Conservation (phyloP, 2,888 invertebrate genomes). For the Masnerella sp. region DNA sequence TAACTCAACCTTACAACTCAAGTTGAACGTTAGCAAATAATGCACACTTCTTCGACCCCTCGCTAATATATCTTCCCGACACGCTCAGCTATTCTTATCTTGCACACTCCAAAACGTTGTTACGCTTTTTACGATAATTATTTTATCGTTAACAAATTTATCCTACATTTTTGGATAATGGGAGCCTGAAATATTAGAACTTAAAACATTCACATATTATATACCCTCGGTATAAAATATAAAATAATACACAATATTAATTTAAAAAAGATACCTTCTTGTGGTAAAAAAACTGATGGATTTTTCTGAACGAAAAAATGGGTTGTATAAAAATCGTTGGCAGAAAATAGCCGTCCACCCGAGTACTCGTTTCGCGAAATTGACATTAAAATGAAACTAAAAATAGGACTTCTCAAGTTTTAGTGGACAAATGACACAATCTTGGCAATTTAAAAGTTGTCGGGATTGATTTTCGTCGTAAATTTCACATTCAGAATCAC, state of each 20-base stretch:
- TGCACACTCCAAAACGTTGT: conserved; percentile 13
- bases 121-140: conserved; percentile 31
- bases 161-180: not conserved
- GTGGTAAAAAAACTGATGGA: too few species aligned
- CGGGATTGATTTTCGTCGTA: conserved; percentile 1
- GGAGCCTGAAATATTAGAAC: too few species aligned
- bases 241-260: not conserved
- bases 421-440: not conserved
- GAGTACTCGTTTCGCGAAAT: not conserved
- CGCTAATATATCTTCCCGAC: conserved; percentile 42
- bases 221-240: too few species aligned
- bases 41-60: conserved; percentile 47
- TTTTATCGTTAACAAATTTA: conserved; percentile 46
- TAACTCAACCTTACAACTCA: conserved; percentile 41
- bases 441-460: not conserved
- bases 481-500: not conserved
- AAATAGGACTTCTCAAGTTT: not conserved
- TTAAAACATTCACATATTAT: too few species aligned
- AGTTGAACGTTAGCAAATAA: conserved; percentile 49
- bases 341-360: too few species aligned
- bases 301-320: too few species aligned
- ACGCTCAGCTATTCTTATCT: conserved; percentile 49
- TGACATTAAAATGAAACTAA: not conserved
- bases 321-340: too few species aligned
- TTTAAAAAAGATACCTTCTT: too few species aligned